Evolutionary conservation across 2,113 vertebrate genomes (phyloP).

Genomic region (Maylandia zebra): DNA sequence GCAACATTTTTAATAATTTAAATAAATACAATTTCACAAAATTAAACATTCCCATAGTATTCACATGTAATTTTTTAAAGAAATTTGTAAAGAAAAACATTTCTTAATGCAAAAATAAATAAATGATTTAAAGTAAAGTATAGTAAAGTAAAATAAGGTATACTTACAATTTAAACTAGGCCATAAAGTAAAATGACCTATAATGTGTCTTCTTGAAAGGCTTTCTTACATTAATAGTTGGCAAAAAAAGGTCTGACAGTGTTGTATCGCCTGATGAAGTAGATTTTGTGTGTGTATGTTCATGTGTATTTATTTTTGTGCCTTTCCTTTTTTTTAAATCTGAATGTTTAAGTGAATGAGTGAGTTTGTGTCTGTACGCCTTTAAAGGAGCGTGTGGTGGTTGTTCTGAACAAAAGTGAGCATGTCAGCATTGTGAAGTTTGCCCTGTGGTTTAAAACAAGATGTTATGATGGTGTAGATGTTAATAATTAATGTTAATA

Average conservation of each 20-base stretch:
- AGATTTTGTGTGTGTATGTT: background rate
- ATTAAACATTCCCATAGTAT: background rate
- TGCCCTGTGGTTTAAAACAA: background rate
- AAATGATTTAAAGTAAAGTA: background rate
- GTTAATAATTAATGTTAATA: background rate
- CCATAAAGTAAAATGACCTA: background rate
- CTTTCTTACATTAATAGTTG: background rate
- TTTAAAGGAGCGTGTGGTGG: background rate
- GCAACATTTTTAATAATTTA: background rate
- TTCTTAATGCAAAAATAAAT: background rate
- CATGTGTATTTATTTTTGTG: background rate
- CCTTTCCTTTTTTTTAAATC: background rate
- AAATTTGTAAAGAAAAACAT: background rate
- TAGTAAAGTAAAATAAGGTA: background rate
- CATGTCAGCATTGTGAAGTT: background rate
- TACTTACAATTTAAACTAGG: background rate
- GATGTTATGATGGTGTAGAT: background rate
- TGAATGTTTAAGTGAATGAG: background rate
- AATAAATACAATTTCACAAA: background rate
- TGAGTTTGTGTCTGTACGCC: fast-evolving
- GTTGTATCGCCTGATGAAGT: background rate
- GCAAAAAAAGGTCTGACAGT: background rate
- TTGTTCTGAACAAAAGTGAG: background rate
- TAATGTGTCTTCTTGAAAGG: no score
- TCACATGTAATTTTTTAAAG: fast-evolving